Conservation (phyloP, 2,888 invertebrate genomes). For the Escarpia spicata region DNA sequence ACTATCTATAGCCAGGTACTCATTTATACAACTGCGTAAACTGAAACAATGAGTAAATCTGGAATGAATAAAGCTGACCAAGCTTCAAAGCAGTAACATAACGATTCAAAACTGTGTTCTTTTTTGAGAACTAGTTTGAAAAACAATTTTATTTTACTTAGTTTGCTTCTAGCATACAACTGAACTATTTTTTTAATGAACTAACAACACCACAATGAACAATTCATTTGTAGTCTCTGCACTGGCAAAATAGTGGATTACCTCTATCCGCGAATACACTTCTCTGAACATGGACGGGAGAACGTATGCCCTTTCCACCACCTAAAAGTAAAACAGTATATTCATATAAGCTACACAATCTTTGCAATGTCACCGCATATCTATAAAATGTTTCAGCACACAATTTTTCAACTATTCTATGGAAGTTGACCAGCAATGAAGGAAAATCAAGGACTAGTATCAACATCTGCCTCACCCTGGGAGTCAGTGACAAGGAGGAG, state of each 20-base stretch:
- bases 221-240: not conserved
- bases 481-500: not conserved
- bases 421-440: no score
- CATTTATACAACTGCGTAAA: no score
- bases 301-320: constrained; percentile 85
- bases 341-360: not conserved
- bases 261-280: constrained; percentile 81
- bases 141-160: not conserved
- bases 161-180: not conserved
- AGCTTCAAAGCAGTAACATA: no score
- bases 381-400: not conserved
- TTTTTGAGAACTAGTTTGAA: not conserved
- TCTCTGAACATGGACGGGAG: constrained; percentile 97
- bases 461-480: no score
- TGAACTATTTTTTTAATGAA: not conserved
- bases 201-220: not conserved
- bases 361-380: no score
- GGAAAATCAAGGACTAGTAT: no score
- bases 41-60: no score
- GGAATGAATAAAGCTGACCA: no score
- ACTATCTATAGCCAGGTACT: no score
- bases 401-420: not conserved
- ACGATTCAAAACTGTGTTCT: no score
- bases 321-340: constrained; percentile 38
- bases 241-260: constrained; percentile 37